Base-by-base conservation (phyloP, 2,888 invertebrate species). In the Ophraella communa region DNA sequence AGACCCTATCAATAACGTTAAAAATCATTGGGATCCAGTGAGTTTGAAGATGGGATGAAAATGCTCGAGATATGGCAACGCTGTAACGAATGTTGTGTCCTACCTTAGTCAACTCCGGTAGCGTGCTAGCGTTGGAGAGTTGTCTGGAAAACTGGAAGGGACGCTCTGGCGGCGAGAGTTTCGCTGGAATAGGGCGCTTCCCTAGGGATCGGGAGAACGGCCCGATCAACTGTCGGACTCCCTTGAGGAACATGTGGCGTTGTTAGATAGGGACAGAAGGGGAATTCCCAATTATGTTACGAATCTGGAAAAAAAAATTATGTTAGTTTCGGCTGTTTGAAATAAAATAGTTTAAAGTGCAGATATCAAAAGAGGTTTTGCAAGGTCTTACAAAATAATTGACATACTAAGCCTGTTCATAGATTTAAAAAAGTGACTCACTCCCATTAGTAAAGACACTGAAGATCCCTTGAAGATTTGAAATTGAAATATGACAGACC, bases 101-200 rank as follows among this genome's bases (percentile, higher is more conserved):
- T 76, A 78, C 78, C 74, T 78, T 78, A 27, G 78, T 78, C 33
- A 78, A 73, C 68, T 75, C 73, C 39, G 77, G 77, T 56, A 77
- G 65, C 33, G 68, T 61, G 55, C 65, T 58, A 18, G 64, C 64
- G 55, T 67, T 62, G 24, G 65, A 63, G 20, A 68, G 60, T 51
- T 61, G 63, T 66, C 66, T 67, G 58, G 33, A 23, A 58, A 56
- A 56, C 18, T 56, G 53, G 23, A 56, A 27, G 56, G 30, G 58
- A 8, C 17, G 53, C 47, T 24, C 20, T 17, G n/a, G 14, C 49
- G n/a, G 14, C 49, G 27, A 64, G 33, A 44, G 51, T 44, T 39
- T 58, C 20, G 45, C 27, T 47, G 66, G 61, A 56, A 61, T 66
- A 59, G 68, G 72, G 64, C 53, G 66, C 58, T 61, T 68, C 72